A percentile compares a stretch with the other conserved stretches of the same genome.
Evolutionary conservation across 2,888 invertebrate genomes (phyloP).

Genomic region (Eristalis arbustorum): DNA sequence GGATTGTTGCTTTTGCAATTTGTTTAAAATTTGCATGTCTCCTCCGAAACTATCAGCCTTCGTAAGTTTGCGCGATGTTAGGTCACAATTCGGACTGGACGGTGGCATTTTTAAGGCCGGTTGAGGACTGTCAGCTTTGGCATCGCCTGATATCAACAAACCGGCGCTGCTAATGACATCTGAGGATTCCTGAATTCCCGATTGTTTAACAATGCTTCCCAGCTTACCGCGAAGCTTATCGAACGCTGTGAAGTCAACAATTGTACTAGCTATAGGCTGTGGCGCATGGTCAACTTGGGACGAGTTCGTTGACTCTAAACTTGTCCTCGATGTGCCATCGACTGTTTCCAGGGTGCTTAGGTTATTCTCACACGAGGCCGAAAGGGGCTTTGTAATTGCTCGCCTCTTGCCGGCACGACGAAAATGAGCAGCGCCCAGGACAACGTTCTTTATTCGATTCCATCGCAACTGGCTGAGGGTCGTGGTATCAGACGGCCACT

Average conservation of each 20-base stretch:
- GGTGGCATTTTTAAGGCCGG: constrained; percentile 75
- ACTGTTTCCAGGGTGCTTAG: constrained; percentile 78
- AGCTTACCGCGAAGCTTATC: constrained; percentile 83
- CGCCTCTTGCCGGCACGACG: constrained; percentile 87
- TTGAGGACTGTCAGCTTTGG: constrained; percentile 72
- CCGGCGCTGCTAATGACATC: constrained; percentile 81
- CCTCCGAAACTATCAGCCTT: constrained; percentile 89
- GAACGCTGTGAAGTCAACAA: constrained; percentile 81
- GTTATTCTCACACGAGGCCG: constrained; percentile 78
- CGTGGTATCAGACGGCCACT: constrained; percentile 93
- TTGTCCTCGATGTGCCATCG: constrained; percentile 80
- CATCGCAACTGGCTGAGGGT: constrained; percentile 90
- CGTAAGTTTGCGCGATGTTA: constrained; percentile 81
- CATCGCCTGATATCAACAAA: constrained; percentile 81
- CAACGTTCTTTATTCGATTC: constrained; percentile 96
- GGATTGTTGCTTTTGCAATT: constrained; percentile 82
- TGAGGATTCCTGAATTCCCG: constrained; percentile 77
- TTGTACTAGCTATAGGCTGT: constrained; percentile 68
- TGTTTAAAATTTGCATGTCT: constrained; percentile 89
- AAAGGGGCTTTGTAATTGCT: constrained; percentile 80
- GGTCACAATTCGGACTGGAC: constrained; percentile 83
- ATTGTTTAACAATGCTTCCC: constrained; percentile 85
- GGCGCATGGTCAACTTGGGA: constrained; percentile 71
- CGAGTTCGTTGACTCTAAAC: constrained; percentile 78
- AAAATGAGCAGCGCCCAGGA: constrained; percentile 94